Evolutionary conservation across 1,140 invertebrate genomes (phyloP).

Genomic region (Grapholita molesta): DNA sequence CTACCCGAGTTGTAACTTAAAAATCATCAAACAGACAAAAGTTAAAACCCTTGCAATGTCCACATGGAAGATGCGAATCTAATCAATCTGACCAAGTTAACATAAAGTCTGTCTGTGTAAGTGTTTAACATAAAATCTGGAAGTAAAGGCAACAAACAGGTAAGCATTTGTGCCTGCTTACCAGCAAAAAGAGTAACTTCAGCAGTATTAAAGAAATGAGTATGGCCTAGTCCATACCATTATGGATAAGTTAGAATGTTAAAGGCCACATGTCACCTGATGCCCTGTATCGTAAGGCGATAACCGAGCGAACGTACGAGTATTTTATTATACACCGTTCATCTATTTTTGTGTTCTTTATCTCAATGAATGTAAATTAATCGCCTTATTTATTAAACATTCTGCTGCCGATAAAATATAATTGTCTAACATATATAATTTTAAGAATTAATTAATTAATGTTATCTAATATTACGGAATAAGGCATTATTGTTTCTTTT

Average conservation of each 20-base stretch:
- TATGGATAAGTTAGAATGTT: not conserved
- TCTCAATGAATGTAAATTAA: slow-evolving; percentile 16
- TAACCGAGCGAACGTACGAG: not conserved
- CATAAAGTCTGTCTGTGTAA: too few species aligned
- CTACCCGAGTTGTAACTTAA: too few species aligned
- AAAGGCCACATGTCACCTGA: slow-evolving; percentile 12
- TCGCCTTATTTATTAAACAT: not conserved
- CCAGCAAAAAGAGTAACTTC: not conserved
- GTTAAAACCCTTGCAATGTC: too few species aligned
- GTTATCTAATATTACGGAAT: not conserved
- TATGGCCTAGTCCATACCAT: not conserved
- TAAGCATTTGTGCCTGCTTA: too few species aligned
- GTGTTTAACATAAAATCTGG: too few species aligned
- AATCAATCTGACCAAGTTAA: too few species aligned
- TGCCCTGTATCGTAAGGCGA: not conserved
- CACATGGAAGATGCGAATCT: too few species aligned
- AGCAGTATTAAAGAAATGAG: not conserved
- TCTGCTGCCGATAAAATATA: not conserved
- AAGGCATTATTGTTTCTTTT: not conserved
- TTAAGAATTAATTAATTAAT: not conserved
- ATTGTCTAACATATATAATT: not conserved
- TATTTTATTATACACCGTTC: not conserved
- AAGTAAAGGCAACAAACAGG: too few species aligned
- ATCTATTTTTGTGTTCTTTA: slow-evolving; percentile 12
- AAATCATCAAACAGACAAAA: too few species aligned